These are phyloP conservation scores for Naja naja DNA, from an alignment of 2,113 vertebrate species.

Conservation along the genomic window DNA sequence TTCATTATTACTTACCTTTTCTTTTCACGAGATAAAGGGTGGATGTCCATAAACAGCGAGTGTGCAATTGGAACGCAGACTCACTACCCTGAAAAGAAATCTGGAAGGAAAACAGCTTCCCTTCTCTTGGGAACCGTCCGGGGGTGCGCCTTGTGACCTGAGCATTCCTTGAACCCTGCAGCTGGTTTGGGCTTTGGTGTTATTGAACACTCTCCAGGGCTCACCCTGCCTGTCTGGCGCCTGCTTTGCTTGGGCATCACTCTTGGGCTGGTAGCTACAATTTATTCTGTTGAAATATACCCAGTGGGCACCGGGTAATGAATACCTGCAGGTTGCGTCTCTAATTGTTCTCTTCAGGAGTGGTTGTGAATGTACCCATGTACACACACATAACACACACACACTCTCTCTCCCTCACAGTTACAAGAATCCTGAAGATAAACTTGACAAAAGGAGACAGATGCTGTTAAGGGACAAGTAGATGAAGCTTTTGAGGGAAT, in stretches of 20 bases:
- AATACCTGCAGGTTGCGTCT: neutral
- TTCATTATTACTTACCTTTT: conserved; percentile 27
- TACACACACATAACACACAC: neutral
- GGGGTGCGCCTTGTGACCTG: neutral
- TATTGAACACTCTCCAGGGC: neutral
- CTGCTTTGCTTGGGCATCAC: neutral
- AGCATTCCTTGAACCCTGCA: neutral
- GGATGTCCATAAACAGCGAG: neutral
- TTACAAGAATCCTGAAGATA: neutral
- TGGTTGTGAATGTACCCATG: neutral
- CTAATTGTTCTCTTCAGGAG: neutral
- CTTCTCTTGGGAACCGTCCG: neutral
- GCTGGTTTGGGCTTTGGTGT: neutral
- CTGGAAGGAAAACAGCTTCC: neutral
- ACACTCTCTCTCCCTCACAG: too few species aligned
- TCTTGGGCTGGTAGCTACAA: neutral
- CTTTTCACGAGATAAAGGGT: conserved; percentile 50
- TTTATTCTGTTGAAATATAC: neutral
- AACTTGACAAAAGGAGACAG: neutral
- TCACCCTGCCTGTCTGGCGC: neutral
- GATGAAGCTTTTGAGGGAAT: neutral
- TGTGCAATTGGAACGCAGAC: neutral
- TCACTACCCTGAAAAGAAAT: neutral
- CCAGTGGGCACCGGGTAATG: neutral
- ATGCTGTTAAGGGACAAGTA: neutral